Conservation (phyloP, 1,140 invertebrate genomes). For the Hyles vespertilio region DNA sequence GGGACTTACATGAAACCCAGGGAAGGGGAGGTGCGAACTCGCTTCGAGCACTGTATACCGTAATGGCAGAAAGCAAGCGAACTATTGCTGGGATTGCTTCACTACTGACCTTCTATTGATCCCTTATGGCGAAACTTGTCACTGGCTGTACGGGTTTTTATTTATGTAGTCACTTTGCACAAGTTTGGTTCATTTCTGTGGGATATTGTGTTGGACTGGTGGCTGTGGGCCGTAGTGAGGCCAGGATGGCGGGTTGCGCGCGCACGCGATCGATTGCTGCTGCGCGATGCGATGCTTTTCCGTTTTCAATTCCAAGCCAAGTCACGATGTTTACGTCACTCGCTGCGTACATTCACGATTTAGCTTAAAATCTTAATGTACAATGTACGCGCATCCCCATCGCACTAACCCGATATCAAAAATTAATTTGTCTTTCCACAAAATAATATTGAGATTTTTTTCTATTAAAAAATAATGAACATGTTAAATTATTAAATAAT, state of each 20-base stretch:
- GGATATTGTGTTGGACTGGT: slow-evolving; percentile 58
- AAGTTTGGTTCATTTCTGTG: slow-evolving; percentile 67
- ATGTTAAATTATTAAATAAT: no score
- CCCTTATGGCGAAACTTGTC: slow-evolving; percentile 3
- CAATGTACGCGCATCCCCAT: slow-evolving; percentile 10
- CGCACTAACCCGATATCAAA: background rate
- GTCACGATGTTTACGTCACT: slow-evolving; percentile 65
- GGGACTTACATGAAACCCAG: no score
- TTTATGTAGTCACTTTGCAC: slow-evolving; percentile 49
- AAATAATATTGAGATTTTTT: no score
- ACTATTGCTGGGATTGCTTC: background rate
- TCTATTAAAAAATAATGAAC: no score
- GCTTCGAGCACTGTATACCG: no score
- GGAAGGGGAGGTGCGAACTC: no score
- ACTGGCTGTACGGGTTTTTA: slow-evolving; percentile 14
- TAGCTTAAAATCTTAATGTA: slow-evolving; percentile 31
- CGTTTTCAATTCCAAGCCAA: slow-evolving; percentile 41
- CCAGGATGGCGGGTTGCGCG: slow-evolving; percentile 62
- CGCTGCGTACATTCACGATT: slow-evolving; percentile 66
- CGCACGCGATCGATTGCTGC: slow-evolving; percentile 67
- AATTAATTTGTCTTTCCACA: no score
- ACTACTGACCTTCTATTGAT: slow-evolving; percentile 40
- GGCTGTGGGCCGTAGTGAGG: slow-evolving; percentile 44
- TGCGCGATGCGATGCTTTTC: slow-evolving; percentile 55
- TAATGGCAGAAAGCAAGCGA: no score